Evolutionary conservation across 2,113 vertebrate species (phyloP), one percentile per base, ranked within the genome.

Genomic region (Eptesicus fuscus): DNA sequence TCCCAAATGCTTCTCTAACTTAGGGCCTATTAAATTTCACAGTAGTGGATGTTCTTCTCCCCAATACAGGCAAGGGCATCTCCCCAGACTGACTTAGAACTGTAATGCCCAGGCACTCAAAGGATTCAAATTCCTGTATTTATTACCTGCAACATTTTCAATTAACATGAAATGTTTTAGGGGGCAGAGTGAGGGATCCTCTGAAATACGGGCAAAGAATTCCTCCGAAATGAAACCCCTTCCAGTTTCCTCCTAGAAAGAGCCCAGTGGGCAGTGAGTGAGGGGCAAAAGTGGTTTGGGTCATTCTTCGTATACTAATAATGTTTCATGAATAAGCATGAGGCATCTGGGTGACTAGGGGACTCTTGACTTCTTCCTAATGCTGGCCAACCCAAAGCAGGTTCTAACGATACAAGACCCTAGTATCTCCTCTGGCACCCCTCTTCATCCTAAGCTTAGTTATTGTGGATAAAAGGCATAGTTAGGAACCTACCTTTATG

Each of bases 391-490:
- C 22, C 44, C 37, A 69, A 93, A 95, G 73, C 28, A 84, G 51
- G 4, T 44, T 96, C 84, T 83, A 91, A 96, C 35, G 59, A 93
- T 44, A 25, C 59, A 85, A 61, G 59, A 70, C 49, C 40, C 67
- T 88, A 37, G 22, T 4, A 8, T 76, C 35, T 92, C 13, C 83
- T 80, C 65, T 28, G 40, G 59, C 23, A 89, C 22, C 30, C 53
- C 95, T 88, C 73, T 90, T n/a, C 82, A 82, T 4, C 61, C 16
- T 30, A 28, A 88, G 51, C 49, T 22, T 42, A 92, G 76, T 65
- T 94, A 82, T 88, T 96, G 61, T 70, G 51, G 56, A 47, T 28
- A 85, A 94, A 84, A 88, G 23, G 65, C 67, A 14, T 88, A 84
- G 85, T 61, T 82, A 92, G 44, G 30, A 90, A 90, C 65, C 67